Evolutionary conservation across 2,888 invertebrate genomes (phyloP), one percentile per base, ranked within the genome.

Genomic region (Luperina nickerlii): DNA sequence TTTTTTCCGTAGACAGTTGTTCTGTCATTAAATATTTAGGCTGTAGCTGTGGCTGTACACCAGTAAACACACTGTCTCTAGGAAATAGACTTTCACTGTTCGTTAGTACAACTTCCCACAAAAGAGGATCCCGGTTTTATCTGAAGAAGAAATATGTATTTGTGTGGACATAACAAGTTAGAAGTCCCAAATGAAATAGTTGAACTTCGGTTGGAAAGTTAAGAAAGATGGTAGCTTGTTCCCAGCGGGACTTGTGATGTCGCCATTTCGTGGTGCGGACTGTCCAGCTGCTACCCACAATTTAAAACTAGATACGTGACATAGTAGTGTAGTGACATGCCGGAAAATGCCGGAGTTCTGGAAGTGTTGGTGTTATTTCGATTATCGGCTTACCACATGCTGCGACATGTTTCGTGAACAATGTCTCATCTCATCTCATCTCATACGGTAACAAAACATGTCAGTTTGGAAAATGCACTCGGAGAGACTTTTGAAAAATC

Each of bases 201-300:
- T 48, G 4, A 38, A 69, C 45, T 60, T 51, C 32, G 45, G 69
- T 45, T 45, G 42, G n/a, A 57, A 73, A 63, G 69, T 82, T 74
- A 57, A 67, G 65, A 74, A 77, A 77, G 68, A 69, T 69, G 45
- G 48, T 32, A 82, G 71, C 68, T 78, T 75, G 63, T 69, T 62
- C 75, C 75, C 79, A 2, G 32, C n/a, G 75, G 78, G 38, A 51
- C 20, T 32, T 5, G 32, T 9, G 48, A 11, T 32, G 54, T 67
- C 42, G 27, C 24, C 15, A 20, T 54, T 70, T 54, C 62, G 45
- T 38, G 24, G 32, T 66, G 48, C 45, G 57, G 15, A 15, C 63
- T 71, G 57, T 1, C 77, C 77, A 51, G 69, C 48, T 73, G 60
- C 54, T 51, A 27, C 24, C 20, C 54, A 62, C 66, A 54, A 60